Conservation (phyloP, 2,797 vertebrate species). For the Astyanax mexicanus region DNA sequence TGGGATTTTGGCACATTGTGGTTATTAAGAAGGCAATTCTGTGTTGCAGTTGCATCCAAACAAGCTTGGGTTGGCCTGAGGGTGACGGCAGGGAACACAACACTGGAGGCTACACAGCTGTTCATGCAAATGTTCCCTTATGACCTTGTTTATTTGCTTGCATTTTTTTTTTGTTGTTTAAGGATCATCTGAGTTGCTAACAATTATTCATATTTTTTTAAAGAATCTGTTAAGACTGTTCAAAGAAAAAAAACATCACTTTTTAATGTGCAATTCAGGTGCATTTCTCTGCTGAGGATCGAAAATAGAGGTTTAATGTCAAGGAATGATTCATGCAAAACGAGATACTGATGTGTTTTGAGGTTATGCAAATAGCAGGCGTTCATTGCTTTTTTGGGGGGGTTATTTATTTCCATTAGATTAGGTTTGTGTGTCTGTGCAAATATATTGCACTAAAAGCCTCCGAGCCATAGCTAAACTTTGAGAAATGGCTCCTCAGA, state of each 20-base stretch:
- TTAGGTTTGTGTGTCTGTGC: not conserved
- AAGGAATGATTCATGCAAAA: not conserved
- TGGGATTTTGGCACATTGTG: slow-evolving; percentile 23
- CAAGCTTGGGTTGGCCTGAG: slow-evolving; percentile 37
- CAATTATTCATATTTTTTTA: not conserved
- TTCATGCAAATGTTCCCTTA: slow-evolving; percentile 55
- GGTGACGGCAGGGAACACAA: slow-evolving; percentile 46
- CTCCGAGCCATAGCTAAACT: not conserved
- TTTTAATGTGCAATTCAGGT: not conserved
- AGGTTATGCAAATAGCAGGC: slow-evolving; percentile 3
- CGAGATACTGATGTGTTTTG: not conserved
- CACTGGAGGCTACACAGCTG: slow-evolving; percentile 60
- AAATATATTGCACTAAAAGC: slow-evolving; percentile 14
- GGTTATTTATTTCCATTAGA: not conserved
- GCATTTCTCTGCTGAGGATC: not conserved
- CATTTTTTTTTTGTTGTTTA: slow-evolving; percentile 25
- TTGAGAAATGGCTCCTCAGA: not conserved
- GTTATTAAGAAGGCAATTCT: slow-evolving; percentile 43
- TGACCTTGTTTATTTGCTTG: slow-evolving; percentile 65
- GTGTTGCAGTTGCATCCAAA: slow-evolving; percentile 44
- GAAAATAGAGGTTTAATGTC: not conserved
- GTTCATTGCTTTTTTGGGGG: not conserved
- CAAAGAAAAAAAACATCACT: not conserved
- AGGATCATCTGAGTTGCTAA: not conserved
- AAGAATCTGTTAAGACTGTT: not conserved